phyloP scores from a whole-genome alignment of 2,797 vertebrate species.

The Tangara arthus region DNA sequence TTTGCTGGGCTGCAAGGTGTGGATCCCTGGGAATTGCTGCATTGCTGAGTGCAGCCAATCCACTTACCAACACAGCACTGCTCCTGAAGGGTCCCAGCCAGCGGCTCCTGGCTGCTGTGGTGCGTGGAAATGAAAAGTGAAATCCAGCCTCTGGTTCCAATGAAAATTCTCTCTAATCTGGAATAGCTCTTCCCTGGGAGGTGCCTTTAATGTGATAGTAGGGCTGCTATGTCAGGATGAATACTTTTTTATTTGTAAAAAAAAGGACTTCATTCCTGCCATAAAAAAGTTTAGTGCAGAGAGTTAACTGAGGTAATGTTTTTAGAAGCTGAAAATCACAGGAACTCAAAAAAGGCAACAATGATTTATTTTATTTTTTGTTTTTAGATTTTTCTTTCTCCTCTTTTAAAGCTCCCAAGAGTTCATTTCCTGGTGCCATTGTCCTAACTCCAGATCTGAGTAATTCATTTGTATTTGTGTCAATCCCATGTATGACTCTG shows the following conservation, averaged over 20 bases:
- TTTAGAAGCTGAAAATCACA: constrained; percentile 7
- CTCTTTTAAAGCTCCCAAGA: not conserved
- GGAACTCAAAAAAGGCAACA: not conserved
- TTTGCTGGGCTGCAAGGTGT: constrained; percentile 14
- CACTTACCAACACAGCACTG: constrained; percentile 1
- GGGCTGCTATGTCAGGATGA: not conserved
- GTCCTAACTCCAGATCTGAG: not conserved
- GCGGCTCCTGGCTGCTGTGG: not conserved
- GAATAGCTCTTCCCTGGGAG: constrained; percentile 35
- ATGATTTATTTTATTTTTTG: not conserved
- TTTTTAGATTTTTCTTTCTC: not conserved
- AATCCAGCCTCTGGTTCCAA: constrained; percentile 16
- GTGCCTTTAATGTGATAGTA: not conserved
- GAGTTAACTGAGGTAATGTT: not conserved
- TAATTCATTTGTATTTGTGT: not conserved
- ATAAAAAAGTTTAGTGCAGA: not conserved
- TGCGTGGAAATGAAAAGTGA: not conserved
- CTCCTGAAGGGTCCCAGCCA: constrained; percentile 37
- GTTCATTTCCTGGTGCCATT: not conserved
- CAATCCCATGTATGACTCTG: not conserved
- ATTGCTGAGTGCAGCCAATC: not conserved
- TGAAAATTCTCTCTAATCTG: constrained; percentile 47
- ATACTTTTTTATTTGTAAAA: not conserved
- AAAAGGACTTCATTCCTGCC: not conserved
- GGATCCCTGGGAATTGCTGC: not conserved